Conservation (phyloP, 2,797 vertebrate genomes). For the Triplophysa yarkandensis region DNA sequence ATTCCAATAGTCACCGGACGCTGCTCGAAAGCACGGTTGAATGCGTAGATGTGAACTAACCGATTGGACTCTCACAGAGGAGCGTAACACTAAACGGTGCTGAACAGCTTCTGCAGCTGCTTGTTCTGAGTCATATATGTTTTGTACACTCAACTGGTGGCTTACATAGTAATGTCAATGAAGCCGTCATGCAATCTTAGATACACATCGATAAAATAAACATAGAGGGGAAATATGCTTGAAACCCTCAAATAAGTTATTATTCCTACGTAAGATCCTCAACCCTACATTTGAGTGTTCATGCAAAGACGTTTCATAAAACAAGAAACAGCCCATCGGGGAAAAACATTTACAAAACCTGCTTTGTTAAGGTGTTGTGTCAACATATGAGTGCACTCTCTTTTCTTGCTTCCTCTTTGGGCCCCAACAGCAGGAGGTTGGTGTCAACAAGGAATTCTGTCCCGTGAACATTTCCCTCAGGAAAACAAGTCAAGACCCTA, state of each 20-base stretch:
- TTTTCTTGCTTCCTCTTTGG: constrained; percentile 71
- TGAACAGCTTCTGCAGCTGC: constrained; percentile 47
- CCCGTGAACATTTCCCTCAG: constrained; percentile 70
- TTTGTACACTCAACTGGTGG: constrained; percentile 30
- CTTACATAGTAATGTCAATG: constrained; percentile 13
- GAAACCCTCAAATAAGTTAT: constrained; percentile 15
- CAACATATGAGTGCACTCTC: constrained; percentile 76
- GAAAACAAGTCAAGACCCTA: constrained; percentile 72
- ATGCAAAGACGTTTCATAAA: constrained; percentile 61
- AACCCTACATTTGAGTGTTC: constrained; percentile 4
- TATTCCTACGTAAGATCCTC: constrained; percentile 31
- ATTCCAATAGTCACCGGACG: constrained; percentile 27
- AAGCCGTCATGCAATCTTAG: constrained; percentile 15
- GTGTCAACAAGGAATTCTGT: constrained; percentile 81
- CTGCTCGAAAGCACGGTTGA: constrained; percentile 56
- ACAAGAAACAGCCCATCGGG: constrained; percentile 73
- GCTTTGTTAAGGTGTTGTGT: constrained; percentile 83
- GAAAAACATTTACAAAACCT: constrained; percentile 75
- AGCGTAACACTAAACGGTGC: constrained; percentile 57
- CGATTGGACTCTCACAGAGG: constrained; percentile 60
- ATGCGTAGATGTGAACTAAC: constrained; percentile 69
- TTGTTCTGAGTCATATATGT: constrained; percentile 20
- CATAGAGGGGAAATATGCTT: constrained; percentile 9
- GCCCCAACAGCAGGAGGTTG: constrained; percentile 78
- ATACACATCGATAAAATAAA: constrained; percentile 16